These are phyloP conservation scores for Troides oblongomaculatus DNA, from an alignment of 2,888 invertebrate species.

Conservation along the genomic window DNA sequence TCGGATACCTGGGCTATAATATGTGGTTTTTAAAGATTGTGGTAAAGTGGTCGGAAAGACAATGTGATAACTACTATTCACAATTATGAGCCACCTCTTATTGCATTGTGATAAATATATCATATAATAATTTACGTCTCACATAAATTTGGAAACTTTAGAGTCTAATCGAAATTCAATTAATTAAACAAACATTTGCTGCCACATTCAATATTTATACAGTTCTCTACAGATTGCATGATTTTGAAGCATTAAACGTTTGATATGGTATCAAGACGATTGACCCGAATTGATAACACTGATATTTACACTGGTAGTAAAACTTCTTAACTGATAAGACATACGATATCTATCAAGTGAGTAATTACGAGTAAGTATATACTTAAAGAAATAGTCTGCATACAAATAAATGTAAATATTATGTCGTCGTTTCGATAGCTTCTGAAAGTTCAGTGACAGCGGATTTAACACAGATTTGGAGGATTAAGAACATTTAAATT, in stretches of 20 bases:
- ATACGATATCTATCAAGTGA: slow-evolving; percentile 39
- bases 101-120: too few species aligned
- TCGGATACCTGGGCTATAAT: too few species aligned
- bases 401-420: slow-evolving; percentile 18
- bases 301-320: slow-evolving; percentile 55
- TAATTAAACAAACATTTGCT: slow-evolving; percentile 1
- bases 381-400: slow-evolving; percentile 31
- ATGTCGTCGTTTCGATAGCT: slow-evolving; percentile 12
- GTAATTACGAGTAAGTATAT: slow-evolving; percentile 38
- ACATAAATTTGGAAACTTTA: neutral
- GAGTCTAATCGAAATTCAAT: neutral
- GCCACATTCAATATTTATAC: slow-evolving; percentile 4
- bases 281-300: slow-evolving; percentile 65
- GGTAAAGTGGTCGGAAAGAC: too few species aligned
- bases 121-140: too few species aligned
- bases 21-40: too few species aligned
- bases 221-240: slow-evolving; percentile 30
- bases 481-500: neutral
- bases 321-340: slow-evolving; percentile 58
- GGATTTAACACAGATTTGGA: neutral
- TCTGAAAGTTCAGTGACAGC: slow-evolving; percentile 18
- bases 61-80: too few species aligned
- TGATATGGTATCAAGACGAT: slow-evolving; percentile 55
- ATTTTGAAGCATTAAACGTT: slow-evolving; percentile 43
- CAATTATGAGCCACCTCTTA: too few species aligned